Conservation (phyloP, 2,797 vertebrate species). For the Limnodromus scolopaceus region DNA sequence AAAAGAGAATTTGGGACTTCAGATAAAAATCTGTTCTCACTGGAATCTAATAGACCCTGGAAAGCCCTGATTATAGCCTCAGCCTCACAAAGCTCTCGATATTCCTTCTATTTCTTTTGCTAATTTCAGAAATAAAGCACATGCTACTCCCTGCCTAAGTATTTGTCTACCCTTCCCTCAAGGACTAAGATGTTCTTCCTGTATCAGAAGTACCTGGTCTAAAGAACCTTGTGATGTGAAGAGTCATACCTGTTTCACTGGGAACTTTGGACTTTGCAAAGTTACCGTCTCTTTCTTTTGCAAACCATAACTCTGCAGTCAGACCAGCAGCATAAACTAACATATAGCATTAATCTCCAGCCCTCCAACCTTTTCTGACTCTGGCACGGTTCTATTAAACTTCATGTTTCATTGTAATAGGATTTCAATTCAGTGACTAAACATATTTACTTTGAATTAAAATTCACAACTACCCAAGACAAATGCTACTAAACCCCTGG, state of each 20-base stretch:
- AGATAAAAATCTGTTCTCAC: not conserved
- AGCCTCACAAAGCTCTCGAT: not conserved
- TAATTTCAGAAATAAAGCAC: not conserved
- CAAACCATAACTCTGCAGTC: not conserved
- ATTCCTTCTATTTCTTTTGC: not conserved
- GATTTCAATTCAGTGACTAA: constrained; percentile 58
- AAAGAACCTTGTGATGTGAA: not conserved
- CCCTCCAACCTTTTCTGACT: constrained; percentile 35
- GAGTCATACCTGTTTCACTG: not conserved
- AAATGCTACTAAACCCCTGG: constrained; percentile 37
- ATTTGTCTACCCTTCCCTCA: not conserved
- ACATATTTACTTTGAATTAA: constrained; percentile 39
- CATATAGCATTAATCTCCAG: constrained; percentile 38
- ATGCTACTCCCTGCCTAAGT: not conserved
- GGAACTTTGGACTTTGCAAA: not conserved
- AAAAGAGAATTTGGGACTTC: not conserved
- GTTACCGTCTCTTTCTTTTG: not conserved
- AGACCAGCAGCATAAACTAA: constrained; percentile 14
- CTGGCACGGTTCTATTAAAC: constrained; percentile 49
- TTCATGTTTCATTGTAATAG: constrained; percentile 48
- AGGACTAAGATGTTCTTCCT: not conserved
- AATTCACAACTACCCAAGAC: constrained; percentile 36
- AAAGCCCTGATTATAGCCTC: not conserved
- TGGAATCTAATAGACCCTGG: not conserved
- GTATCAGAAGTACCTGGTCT: not conserved